These are phyloP conservation scores for Periphyllus acericola DNA, from an alignment of 2,888 invertebrate genomes.

Conservation along the genomic window DNA sequence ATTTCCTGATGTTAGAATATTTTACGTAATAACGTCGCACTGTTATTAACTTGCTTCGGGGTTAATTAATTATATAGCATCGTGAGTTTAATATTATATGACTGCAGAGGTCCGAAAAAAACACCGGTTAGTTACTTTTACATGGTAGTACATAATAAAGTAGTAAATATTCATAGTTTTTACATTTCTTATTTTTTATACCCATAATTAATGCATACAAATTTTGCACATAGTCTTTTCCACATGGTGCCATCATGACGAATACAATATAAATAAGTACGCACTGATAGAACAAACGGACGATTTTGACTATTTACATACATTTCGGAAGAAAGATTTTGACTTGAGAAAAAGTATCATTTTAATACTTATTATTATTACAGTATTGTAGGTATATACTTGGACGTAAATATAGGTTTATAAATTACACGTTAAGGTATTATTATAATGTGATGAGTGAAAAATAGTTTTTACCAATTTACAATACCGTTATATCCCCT, in stretches of 20 bases:
- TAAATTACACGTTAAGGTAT: neutral
- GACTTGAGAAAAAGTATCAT: neutral
- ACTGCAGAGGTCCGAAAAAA: neutral
- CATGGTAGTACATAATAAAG: neutral
- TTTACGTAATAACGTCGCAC: neutral
- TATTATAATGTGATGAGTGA: neutral
- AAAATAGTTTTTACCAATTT: neutral
- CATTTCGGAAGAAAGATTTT: neutral
- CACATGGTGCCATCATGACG: too few species aligned
- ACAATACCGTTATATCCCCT: neutral
- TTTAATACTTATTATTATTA: neutral
- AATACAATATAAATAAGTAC: too few species aligned
- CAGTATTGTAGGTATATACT: neutral
- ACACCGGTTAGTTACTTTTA: neutral
- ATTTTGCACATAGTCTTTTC: too few species aligned
- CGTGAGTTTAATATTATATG: neutral
- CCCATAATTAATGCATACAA: neutral
- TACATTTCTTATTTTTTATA: neutral
- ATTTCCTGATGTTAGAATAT: neutral
- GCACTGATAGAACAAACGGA: neutral
- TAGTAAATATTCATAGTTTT: neutral
- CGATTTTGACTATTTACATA: neutral
- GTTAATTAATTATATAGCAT: neutral
- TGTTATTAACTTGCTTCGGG: neutral
- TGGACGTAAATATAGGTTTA: neutral